Percentiles rank a stretch among this genome's conserved stretches.
phyloP scores from a whole-genome alignment of 2,113 vertebrate genomes.

The Syngnathus floridae region DNA sequence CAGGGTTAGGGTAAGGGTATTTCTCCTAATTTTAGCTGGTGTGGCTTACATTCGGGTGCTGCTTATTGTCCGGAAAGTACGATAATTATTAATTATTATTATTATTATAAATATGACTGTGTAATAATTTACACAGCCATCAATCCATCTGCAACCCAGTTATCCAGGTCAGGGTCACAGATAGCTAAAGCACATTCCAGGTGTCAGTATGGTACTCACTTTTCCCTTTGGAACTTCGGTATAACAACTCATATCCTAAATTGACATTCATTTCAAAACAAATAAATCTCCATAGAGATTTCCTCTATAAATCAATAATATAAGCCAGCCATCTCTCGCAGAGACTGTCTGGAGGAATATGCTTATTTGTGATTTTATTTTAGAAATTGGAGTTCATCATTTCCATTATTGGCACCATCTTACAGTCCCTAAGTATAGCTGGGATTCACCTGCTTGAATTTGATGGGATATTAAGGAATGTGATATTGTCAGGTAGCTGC shows the following conservation, averaged over 20 bases:
- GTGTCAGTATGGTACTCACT: not conserved
- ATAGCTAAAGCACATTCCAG: constrained; percentile 14
- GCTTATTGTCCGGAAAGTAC: too few species aligned
- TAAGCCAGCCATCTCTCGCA: constrained; percentile 31
- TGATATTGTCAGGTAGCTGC: constrained; percentile 7
- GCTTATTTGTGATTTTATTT: constrained; percentile 64
- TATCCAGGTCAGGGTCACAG: not conserved
- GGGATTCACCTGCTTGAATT: not conserved
- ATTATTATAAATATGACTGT: too few species aligned
- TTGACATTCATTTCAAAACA: constrained; percentile 72
- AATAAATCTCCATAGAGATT: constrained; percentile 69
- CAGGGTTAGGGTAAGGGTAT: too few species aligned
- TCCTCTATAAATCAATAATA: constrained; percentile 44
- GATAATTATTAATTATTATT: too few species aligned
- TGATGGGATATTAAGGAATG: constrained; percentile 6
- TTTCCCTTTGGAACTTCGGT: constrained; percentile 45
- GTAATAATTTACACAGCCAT: too few species aligned
- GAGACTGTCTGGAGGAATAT: constrained; percentile 57
- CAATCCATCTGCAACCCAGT: too few species aligned
- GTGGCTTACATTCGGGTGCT: too few species aligned
- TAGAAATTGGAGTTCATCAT: constrained; percentile 55
- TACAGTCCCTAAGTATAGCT: constrained; percentile 20
- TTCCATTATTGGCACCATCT: constrained; percentile 55
- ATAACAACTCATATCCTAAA: constrained; percentile 69
- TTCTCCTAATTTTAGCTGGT: too few species aligned